Evolutionary conservation across 2,888 invertebrate species (phyloP), one percentile per base, ranked within the genome.

Genomic region (Melanchra persicariae): DNA sequence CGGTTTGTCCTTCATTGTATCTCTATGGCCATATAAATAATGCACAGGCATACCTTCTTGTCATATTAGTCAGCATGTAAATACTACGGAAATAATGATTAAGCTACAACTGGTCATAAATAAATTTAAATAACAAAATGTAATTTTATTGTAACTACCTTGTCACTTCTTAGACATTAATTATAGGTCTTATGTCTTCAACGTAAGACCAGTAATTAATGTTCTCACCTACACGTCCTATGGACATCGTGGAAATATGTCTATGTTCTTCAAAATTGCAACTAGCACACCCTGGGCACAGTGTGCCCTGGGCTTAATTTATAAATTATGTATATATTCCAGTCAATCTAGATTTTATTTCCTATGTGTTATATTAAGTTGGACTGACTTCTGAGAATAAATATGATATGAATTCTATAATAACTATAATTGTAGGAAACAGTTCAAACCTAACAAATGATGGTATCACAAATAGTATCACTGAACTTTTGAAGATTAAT

Each of bases 121-220:
- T 71, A 69, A 52, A 68, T 77, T 71, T 54, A 47, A 71, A 71
- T 71, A 77, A 54, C 7, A 40, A 24, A 47, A 52, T 54, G 17
- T 1, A 47, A 30, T 40, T 40, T 77, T 24, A 76, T 71, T 45
- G 19, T 54, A 15, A n/a, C n/a, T n/a, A n/a, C 2, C 9, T 30
- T 24, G 70, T 71, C 71, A 71, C 47, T 40, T 69, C 45, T 69
- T 17, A 40, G 30, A 77, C 70, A 40, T 69, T 71, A 54, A 77
- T 47, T 67, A 22, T 24, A 15, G 22, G 17, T 52, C 15, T 52
- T 45, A 43, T 40, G 43, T 37, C 51, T 77, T 68, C 26, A 71
- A 69, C 22, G 17, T 77, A 52, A 54, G 77, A 68, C 30, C 43
- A 45, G 26, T 65, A 34, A 52, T 34, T 37, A 1, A 45, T 65